A percentile compares a stretch with the other conserved stretches of the same genome.
phyloP scores from a whole-genome alignment of 2,888 invertebrate genomes.

The Eudasyphora cyanicolor region DNA sequence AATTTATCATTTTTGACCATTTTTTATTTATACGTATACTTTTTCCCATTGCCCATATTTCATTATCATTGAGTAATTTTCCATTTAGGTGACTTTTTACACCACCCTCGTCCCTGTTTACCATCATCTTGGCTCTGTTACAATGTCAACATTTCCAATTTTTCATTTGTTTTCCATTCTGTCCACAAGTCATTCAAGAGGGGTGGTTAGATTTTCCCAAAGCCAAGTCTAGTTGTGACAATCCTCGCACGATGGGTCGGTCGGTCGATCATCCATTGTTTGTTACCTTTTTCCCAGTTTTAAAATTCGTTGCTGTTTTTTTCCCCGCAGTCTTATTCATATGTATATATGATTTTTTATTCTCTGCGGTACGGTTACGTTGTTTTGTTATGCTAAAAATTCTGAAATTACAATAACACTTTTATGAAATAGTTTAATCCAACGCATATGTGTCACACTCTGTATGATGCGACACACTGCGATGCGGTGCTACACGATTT shows the following conservation, averaged over 20 bases:
- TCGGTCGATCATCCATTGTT: neutral
- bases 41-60: no score
- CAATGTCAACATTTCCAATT: slow-evolving; percentile 57
- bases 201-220: slow-evolving; percentile 21
- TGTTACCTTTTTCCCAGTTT: slow-evolving; percentile 6
- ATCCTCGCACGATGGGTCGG: neutral
- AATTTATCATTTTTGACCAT: no score
- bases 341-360: neutral
- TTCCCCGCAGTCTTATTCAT: slow-evolving; percentile 15
- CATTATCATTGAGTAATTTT: no score
- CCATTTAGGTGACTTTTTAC: no score
- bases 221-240: neutral
- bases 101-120: slow-evolving; percentile 32
- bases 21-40: no score
- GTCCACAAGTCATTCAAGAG: neutral
- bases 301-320: slow-evolving; percentile 16
- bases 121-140: slow-evolving; percentile 44
- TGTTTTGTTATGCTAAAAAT: slow-evolving; percentile 57
- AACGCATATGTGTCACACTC: slow-evolving; percentile 74
- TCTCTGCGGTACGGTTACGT: slow-evolving; percentile 10
- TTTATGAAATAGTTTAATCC: slow-evolving; percentile 78
- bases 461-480: neutral
- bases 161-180: slow-evolving; percentile 22
- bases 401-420: slow-evolving; percentile 68
- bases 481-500: slow-evolving; percentile 3